Evolutionary conservation across 2,888 invertebrate genomes (phyloP), one percentile per base, ranked within the genome.

Genomic region (Eustalomyia histrio): DNA sequence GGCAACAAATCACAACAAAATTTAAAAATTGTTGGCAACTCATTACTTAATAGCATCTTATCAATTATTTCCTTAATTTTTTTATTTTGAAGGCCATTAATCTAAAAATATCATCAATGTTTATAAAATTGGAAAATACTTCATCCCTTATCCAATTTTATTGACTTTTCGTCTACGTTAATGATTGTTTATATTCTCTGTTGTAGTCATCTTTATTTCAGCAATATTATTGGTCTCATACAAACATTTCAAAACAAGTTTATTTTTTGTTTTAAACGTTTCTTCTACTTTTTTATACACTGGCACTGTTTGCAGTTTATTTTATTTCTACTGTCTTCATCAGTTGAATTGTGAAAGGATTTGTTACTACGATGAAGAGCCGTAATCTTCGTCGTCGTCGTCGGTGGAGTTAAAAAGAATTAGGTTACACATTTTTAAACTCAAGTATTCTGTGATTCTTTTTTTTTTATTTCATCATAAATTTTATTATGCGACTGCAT

Each of bases 321-420:
- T 50, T n/a, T 65, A 53, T 50, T 52, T 47, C 12, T 12, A 14
- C 14, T 50, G 24, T 47, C 21, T 39, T 53, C 61, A 35, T 14
- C 16, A 21, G 52, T 16, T 17, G 7, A 16, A 58, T 33, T 71
- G 71, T 75, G 71, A 80, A 80, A 75, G 75, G 61, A 75, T 57
- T 67, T 76, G 6, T 18, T 14, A 47, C 5, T 47, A 16, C 14
- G 43, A 6, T 47, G 4, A n/a, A 47, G 43, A 67, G 55, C 5
- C 24, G 24, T 24, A 5, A 5, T n/a, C n/a, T n/a, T n/a, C n/a
- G n/a, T n/a, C n/a, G n/a, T 29, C 29, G 29, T 29, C 29, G 29
- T 43, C 55, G 50, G 43, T 55, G 55, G 67, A 55, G 8, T n/a
- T 17, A 6, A 47, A 47, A 47, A 55, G 55, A 67, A 67, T 57